A percentile compares a stretch with the other conserved stretches of the same genome.
Evolutionary conservation across 2,113 vertebrate species (phyloP).

Genomic region (Mola mola): DNA sequence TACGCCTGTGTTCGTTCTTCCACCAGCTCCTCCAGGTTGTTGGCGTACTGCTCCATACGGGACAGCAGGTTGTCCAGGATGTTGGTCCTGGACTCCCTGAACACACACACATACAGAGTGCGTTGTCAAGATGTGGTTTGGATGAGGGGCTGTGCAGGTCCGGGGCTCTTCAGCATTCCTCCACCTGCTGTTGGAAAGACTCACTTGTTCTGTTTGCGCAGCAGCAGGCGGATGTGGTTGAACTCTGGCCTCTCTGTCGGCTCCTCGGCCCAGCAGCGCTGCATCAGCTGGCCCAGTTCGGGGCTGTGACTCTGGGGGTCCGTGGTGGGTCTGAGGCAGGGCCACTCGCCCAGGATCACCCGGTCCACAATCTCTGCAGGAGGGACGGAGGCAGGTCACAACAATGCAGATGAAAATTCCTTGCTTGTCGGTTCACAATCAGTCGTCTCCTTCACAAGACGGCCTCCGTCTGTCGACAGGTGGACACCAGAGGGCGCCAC

Average conservation of each 20-base stretch:
- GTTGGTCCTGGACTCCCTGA: constrained; percentile 90
- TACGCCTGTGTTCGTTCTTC: constrained; percentile 95
- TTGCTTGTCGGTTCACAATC: too few species aligned
- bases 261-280: constrained; percentile 95
- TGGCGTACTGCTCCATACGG: constrained; percentile 96
- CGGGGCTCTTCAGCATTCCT: too few species aligned
- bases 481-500: too few species aligned
- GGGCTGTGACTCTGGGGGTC: constrained; percentile 85
- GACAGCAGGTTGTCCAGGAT: constrained; percentile 94
- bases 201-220: constrained; percentile 93
- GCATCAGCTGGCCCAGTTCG: constrained; percentile 93
- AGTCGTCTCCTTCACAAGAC: too few species aligned
- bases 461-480: too few species aligned
- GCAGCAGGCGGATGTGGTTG: constrained; percentile 87
- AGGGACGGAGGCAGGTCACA: too few species aligned
- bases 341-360: constrained; percentile 87
- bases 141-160: too few species aligned
- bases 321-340: constrained; percentile 85
- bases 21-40: constrained; percentile 96
- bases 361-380: constrained; percentile 90
- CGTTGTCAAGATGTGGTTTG: too few species aligned
- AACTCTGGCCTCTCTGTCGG: constrained; percentile 90
- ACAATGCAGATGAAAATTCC: too few species aligned
- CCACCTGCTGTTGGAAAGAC: too few species aligned
- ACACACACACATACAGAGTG: constrained; percentile 25